Evolutionary conservation across 2,113 vertebrate genomes (phyloP).

Genomic region (Origma solitaria): DNA sequence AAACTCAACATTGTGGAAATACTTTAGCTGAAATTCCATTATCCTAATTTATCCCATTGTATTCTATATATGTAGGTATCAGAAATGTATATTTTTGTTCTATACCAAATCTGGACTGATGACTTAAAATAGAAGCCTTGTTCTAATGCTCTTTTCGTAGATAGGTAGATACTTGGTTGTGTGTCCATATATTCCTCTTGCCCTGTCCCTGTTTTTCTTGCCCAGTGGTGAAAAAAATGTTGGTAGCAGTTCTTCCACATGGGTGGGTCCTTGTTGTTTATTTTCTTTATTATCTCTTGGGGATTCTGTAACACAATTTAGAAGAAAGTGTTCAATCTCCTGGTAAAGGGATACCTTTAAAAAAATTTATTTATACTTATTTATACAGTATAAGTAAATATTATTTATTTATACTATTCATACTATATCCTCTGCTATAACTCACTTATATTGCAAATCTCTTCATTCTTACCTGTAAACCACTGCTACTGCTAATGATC

Average conservation of each 20-base stretch:
- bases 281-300: not conserved
- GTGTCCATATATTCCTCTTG: accelerated
- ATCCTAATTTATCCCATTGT: not conserved
- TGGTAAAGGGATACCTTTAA: not conserved
- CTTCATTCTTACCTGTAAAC: not conserved
- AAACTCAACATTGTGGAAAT: not conserved
- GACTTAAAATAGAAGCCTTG: not conserved
- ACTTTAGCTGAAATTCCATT: not conserved
- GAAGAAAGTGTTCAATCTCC: not conserved
- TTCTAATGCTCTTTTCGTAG: not conserved
- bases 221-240: not conserved
- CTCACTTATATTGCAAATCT: not conserved
- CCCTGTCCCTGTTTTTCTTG: not conserved
- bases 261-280: not conserved
- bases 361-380: not conserved
- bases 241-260: not conserved
- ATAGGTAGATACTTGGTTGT: not conserved
- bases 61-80: not conserved
- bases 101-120: not conserved
- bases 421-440: not conserved
- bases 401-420: not conserved
- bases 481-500: not conserved
- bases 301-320: not conserved
- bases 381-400: too few species aligned
- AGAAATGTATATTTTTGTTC: not conserved